These are phyloP conservation scores for Heterochromis multidens DNA, from an alignment of 2,113 vertebrate genomes.

Conservation along the genomic window DNA sequence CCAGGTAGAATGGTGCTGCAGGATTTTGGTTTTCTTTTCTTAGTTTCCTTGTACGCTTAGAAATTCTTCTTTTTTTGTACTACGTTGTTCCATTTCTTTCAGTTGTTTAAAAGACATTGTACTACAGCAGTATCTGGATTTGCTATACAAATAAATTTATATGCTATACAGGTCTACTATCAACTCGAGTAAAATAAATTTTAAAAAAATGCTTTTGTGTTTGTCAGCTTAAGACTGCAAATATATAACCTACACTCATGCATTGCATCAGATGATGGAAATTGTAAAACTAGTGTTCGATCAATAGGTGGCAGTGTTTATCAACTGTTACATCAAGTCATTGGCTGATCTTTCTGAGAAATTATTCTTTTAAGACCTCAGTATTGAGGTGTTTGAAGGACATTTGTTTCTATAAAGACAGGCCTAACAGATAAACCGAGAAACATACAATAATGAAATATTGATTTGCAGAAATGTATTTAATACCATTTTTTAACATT, in stretches of 20 bases:
- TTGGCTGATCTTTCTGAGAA: neutral
- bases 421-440: neutral
- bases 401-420: neutral
- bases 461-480: neutral
- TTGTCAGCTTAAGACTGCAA: neutral
- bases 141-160: neutral
- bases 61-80: neutral
- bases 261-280: neutral
- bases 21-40: neutral
- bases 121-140: neutral
- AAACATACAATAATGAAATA: neutral
- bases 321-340: neutral
- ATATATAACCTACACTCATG: neutral
- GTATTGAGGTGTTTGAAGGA: neutral
- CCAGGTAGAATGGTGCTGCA: neutral
- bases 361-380: neutral
- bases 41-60: neutral
- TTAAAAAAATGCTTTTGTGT: rapidly evolving
- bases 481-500: neutral
- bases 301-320: conserved; percentile 68
- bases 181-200: neutral
- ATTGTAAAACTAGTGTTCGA: neutral
- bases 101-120: neutral
- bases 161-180: neutral
- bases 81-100: neutral